Base-by-base conservation (phyloP, 2,797 vertebrate species). In the Muraenolepis orangiensis region DNA sequence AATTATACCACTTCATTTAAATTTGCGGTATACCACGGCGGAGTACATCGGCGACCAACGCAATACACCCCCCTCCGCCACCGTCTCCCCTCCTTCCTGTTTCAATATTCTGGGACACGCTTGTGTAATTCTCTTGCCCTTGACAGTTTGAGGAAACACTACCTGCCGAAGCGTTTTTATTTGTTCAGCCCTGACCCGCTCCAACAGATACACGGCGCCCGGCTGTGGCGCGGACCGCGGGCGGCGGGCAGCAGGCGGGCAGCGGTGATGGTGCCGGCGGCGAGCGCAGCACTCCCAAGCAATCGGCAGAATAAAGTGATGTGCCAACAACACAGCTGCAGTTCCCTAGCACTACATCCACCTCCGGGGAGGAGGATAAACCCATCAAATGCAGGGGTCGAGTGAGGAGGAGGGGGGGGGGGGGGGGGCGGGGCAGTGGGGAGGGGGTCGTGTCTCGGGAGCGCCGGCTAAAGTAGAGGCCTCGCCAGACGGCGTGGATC, bases 361-460 rank as follows among this genome's bases (percentile, higher is more conserved):
- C 66, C 51, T 4, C 4, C 4, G 18, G 28, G 73, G 74, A 57
- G 40, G 26, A 31, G 77, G 67, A 78, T 69, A 34, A 77, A 80
- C 32, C 76, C 70, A 42, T 82, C 78, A 57, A 69, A 78, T 75
- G 42, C 74, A 75, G 69, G 72, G 51, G 57, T 26, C n/a, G 57
- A 38, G 8, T 10, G 10, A 1, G 36, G 32, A 7, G 7, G 46
- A 8, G 6, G 51, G 18, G 51, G 20, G 20, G 32, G 7, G 46
- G 20, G 6, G 51, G 18, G 51, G 20, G 20, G 18, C 20, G 20
- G 32, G 7, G 46, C 6, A 2, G 51, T n/a, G 32, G 7, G 46
- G 20, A 2, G 51, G 18, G 51, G 20, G 20, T 2, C 20, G 20
- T 6, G 20, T 57, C 51, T 57, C 51, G 6, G 14, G 7, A 18